These are phyloP conservation scores for Lumbricus terrestris DNA, from an alignment of 2,888 invertebrate species.

Conservation along the genomic window DNA sequence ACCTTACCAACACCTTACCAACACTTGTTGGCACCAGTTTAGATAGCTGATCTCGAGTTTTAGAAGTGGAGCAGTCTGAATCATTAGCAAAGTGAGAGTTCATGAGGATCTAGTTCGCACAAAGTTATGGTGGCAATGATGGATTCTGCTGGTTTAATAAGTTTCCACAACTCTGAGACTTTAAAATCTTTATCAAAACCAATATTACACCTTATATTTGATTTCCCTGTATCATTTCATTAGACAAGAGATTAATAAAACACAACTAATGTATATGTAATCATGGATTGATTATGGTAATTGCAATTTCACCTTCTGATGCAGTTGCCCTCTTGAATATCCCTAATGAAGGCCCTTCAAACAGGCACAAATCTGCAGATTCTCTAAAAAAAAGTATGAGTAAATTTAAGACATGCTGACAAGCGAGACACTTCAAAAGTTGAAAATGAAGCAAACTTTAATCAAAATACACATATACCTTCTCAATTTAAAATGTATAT, in stretches of 20 bases:
- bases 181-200: too few relatives aligned
- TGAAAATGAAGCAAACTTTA: background rate
- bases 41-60: too few relatives aligned
- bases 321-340: constrained; percentile 25
- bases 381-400: background rate
- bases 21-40: too few relatives aligned
- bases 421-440: background rate
- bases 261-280: background rate
- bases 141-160: too few relatives aligned
- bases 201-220: too few relatives aligned
- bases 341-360: constrained; percentile 61
- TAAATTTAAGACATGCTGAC: background rate
- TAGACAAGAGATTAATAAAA: background rate
- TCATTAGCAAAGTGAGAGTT: too few relatives aligned
- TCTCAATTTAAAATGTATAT: background rate
- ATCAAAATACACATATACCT: background rate
- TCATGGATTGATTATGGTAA: background rate
- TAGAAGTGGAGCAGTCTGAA: too few relatives aligned
- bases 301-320: constrained; percentile 5
- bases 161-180: too few relatives aligned
- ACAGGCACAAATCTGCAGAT: constrained; percentile 38
- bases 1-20: too few relatives aligned
- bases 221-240: background rate
- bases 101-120: too few relatives aligned
- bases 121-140: too few relatives aligned